Percentiles rank a stretch among this genome's conserved stretches.
These are phyloP conservation scores for Rhabditoides inermis DNA, from an alignment of 2,888 invertebrate species.

Conservation along the genomic window DNA sequence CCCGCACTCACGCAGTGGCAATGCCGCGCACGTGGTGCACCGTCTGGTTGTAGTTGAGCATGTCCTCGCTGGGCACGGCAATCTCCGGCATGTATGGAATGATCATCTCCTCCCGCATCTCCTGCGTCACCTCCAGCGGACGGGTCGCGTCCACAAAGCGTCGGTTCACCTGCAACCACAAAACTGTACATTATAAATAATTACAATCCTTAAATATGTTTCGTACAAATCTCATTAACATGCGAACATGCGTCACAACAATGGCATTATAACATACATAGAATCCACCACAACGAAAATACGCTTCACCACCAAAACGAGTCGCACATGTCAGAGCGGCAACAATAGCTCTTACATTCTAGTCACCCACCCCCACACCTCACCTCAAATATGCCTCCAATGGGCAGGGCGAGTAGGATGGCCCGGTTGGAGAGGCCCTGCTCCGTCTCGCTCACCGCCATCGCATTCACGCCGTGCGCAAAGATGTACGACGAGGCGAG, in stretches of 20 bases:
- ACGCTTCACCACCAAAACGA: too few species aligned
- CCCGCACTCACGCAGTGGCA: constrained; percentile 63
- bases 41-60: constrained; percentile 88
- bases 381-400: constrained; percentile 79
- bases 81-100: constrained; percentile 93
- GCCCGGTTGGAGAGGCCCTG: constrained; percentile 45
- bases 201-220: too few species aligned
- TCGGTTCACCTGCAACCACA: constrained; percentile 6
- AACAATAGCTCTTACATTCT: too few species aligned
- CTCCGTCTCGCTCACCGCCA: constrained; percentile 75
- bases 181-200: too few species aligned
- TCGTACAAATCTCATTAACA: too few species aligned
- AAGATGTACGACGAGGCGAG: constrained; percentile 81
- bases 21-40: constrained; percentile 70
- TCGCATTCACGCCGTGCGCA: constrained; percentile 69
- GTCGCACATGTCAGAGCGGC: too few species aligned
- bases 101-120: constrained; percentile 66
- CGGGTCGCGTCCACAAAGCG: constrained; percentile 80
- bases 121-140: constrained; percentile 63
- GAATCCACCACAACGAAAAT: too few species aligned
- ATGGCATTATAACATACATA: too few species aligned
- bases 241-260: too few species aligned
- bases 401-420: constrained; percentile 69
- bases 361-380: constrained; percentile 55
- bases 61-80: constrained; percentile 76